Percentiles rank a stretch among this genome's conserved stretches.
Evolutionary conservation across 2,797 vertebrate species (phyloP).

Genomic region (Aulostomus chinensis): DNA sequence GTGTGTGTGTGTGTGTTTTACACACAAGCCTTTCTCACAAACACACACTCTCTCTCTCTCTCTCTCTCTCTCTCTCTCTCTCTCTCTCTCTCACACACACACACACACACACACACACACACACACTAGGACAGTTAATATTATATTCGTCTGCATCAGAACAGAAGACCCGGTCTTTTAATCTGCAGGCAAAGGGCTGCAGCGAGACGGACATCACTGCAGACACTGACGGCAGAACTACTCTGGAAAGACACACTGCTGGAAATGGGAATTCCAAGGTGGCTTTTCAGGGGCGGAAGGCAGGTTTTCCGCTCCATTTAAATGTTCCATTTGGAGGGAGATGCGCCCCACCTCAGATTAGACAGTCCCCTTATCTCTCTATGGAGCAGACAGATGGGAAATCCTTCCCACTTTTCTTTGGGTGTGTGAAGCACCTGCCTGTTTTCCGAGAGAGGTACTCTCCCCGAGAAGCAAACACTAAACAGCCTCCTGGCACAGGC

Average conservation of each 20-base stretch:
- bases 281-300: slow-evolving; percentile 57
- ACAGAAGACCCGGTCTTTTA: too few species aligned
- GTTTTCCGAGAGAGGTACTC: slow-evolving; percentile 59
- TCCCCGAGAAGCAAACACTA: slow-evolving; percentile 61
- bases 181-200: slow-evolving; percentile 7
- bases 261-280: slow-evolving; percentile 58
- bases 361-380: slow-evolving; percentile 58
- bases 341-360: slow-evolving; percentile 63
- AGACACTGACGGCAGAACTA: slow-evolving; percentile 15
- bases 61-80: too few species aligned
- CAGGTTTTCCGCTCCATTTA: slow-evolving; percentile 72
- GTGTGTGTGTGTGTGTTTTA: slow-evolving; percentile 10
- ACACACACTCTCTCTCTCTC: too few species aligned
- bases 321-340: slow-evolving; percentile 60
- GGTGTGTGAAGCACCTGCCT: slow-evolving; percentile 72
- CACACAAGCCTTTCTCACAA: too few species aligned
- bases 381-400: slow-evolving; percentile 72
- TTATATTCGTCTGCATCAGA: too few species aligned
- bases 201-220: slow-evolving; percentile 3
- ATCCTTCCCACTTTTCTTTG: slow-evolving; percentile 60
- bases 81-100: too few species aligned
- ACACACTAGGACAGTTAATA: too few species aligned
- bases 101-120: too few species aligned
- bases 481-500: slow-evolving; percentile 53
- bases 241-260: slow-evolving; percentile 32